These are phyloP conservation scores for Zosterops lateralis DNA, from an alignment of 2,113 vertebrate genomes.

Conservation along the genomic window DNA sequence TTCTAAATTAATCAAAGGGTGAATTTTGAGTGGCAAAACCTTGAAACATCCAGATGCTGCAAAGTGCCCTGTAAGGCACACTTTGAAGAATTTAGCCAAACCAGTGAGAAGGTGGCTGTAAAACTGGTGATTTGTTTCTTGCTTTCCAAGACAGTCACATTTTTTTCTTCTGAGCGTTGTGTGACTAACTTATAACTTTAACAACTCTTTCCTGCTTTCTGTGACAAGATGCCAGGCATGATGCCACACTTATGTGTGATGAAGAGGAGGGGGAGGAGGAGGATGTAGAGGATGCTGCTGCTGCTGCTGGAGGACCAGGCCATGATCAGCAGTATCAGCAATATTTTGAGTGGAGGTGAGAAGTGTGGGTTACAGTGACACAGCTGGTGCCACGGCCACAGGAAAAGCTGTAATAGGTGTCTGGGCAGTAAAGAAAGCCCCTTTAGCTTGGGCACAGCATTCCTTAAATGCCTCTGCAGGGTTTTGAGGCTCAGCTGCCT, in stretches of 20 bases:
- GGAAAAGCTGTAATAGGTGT: not conserved
- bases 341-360: not conserved
- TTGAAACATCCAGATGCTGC: not conserved
- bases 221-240: fast-evolving
- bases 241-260: not conserved
- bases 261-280: not conserved
- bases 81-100: not conserved
- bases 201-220: fast-evolving
- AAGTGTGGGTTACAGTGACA: fast-evolving
- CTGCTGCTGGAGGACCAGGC: not conserved
- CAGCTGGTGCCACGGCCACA: not conserved
- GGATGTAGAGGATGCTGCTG: fast-evolving
- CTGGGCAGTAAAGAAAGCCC: not conserved
- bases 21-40: not conserved
- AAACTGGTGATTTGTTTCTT: not conserved
- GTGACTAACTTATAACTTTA: not conserved
- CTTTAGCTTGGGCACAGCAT: not conserved
- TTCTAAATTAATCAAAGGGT: not conserved
- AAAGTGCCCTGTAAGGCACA: not conserved
- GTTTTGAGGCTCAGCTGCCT: not conserved
- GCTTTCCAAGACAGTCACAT: not conserved
- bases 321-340: not conserved
- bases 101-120: not conserved
- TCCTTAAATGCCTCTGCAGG: not conserved
- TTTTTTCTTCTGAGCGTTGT: not conserved